Base-by-base conservation (phyloP, 2,113 vertebrate species). In the Galeopterus variegatus region DNA sequence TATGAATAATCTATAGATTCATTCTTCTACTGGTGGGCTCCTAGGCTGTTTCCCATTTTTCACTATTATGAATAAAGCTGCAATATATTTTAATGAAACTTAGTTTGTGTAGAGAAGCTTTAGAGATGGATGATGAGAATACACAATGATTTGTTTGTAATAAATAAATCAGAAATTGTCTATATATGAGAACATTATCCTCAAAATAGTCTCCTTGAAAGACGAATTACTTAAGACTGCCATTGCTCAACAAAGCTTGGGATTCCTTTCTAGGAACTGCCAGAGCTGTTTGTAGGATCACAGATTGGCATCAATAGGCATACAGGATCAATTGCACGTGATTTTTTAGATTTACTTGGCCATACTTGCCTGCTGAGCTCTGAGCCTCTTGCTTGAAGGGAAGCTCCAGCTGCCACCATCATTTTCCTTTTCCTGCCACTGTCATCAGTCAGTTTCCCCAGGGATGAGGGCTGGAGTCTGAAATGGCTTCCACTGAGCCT, bases 51-150 rank as follows among this genome's bases (percentile, higher is more conserved):
- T 95, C n/a, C 18, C 45, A 1, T 64, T 54, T 87, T 70, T 54
- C 60, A 33, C 11, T 81, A n/a, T 70, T 76, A 56, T 6, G 5
- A 86, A 45, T 80, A 83, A 67, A 87, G 2, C 8, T n/a, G 12
- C 45, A 77, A 50, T 33, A 65, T 64, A 65, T 92, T 92, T 89
- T 48, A 65, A 21, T 67, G 79, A 73, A 97, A 70, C 8, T 41
- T 90, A 4, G 23, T 58, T 56, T 70, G 19, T 36, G 33, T 7
- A 36, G 45, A 36, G 23, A 72, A 96, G 8, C 12, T 77, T 94
- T 64, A 54, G 36, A 72, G 62, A 94, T 58, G 67, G 65, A 24
- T 28, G 65, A 88, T 81, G 21, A 84, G 17, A 69, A n/a, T 28
- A 13, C 54, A 79, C 91, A 93, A 58, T 26, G 36, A 58, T 8